Base-by-base conservation (phyloP, 1,140 invertebrate genomes). In the Ceratosolen solmsi region DNA sequence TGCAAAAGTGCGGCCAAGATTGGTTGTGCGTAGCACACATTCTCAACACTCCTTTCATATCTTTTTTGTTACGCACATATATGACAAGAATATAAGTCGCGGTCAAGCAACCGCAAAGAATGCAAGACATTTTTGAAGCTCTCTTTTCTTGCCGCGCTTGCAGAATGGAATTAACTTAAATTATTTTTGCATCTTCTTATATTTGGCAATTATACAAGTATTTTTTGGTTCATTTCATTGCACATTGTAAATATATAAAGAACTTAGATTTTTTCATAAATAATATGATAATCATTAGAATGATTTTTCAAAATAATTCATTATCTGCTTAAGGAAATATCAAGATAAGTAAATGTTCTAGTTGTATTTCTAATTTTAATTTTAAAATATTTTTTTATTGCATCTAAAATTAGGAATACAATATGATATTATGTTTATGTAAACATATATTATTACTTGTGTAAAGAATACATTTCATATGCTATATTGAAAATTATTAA, bases 1-100 rank as follows among this genome's bases (percentile, higher is more conserved):
- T 25, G 20, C 60, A 7, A 30, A n/a, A 49, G 54, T 3, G 72
- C 33, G 9, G 33, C 15, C 71, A 54, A 30, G n/a, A 72, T 72
- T 51, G 54, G 20, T 15, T 22, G 5, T 70, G 27, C 51, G 25
- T 56, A 17, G 25, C 33, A 13, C 79, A 36, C 41, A 76, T 70
- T 75, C 51, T 60, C 60, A 60, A 76, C 63, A 41, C 72, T 70
- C 56, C 73, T 76, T 46, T 60, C 65, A 25, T 77, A 38, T 79
- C 33, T 73, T 77, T 65, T 73, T 60, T 65, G 38, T 79, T 73
- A 60, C 73, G 20, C 38, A 41, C 41, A 30, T 71, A 54, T 65
- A 82, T 79, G 75, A 82, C 81, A 82, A 73, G 81, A 82, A 75
- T 78, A 73, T 82, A 82, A 78, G 81, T 79, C 81, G 82, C 70